These are phyloP conservation scores for Pammene fasciana DNA, from an alignment of 2,888 invertebrate genomes.

Conservation along the genomic window DNA sequence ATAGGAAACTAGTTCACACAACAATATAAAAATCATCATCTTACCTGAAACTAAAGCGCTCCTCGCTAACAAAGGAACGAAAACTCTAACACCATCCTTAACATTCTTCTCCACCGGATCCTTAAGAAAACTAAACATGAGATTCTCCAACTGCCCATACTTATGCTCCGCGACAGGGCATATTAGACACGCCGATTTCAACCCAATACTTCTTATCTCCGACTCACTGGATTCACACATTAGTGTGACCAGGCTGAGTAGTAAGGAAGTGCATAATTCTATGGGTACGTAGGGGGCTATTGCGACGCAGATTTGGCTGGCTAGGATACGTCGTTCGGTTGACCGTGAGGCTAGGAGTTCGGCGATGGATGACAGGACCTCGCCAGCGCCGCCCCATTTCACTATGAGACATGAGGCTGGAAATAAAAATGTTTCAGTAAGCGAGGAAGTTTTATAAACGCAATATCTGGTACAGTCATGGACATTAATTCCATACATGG, in stretches of 20 bases:
- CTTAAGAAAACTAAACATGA: slow-evolving; percentile 73
- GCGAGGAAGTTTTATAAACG: no score
- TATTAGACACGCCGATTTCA: slow-evolving; percentile 72
- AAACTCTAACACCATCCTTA: slow-evolving; percentile 69
- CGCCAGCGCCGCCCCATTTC: slow-evolving; percentile 78
- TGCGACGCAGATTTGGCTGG: slow-evolving; percentile 74
- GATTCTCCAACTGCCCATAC: slow-evolving; percentile 71
- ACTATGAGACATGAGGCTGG: slow-evolving; percentile 75
- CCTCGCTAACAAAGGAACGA: slow-evolving; percentile 73
- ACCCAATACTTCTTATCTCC: slow-evolving; percentile 69
- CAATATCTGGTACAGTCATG: no score
- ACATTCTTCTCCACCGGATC: slow-evolving; percentile 72
- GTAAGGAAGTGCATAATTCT: slow-evolving; percentile 75
- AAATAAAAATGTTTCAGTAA: slow-evolving; percentile 66
- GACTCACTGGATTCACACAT: slow-evolving; percentile 79
- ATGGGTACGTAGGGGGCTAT: slow-evolving; percentile 76
- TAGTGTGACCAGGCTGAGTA: slow-evolving; percentile 73
- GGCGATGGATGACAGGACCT: slow-evolving; percentile 73
- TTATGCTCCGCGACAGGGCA: slow-evolving; percentile 76
- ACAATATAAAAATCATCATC: background rate
- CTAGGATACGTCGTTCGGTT: slow-evolving; percentile 66
- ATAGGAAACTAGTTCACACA: no score
- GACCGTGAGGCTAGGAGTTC: slow-evolving; percentile 72
- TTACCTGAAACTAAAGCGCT: slow-evolving; percentile 73
- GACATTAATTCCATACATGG: no score